Base-by-base conservation (phyloP, 2,888 invertebrate species). In the Pyrochroa serraticornis region DNA sequence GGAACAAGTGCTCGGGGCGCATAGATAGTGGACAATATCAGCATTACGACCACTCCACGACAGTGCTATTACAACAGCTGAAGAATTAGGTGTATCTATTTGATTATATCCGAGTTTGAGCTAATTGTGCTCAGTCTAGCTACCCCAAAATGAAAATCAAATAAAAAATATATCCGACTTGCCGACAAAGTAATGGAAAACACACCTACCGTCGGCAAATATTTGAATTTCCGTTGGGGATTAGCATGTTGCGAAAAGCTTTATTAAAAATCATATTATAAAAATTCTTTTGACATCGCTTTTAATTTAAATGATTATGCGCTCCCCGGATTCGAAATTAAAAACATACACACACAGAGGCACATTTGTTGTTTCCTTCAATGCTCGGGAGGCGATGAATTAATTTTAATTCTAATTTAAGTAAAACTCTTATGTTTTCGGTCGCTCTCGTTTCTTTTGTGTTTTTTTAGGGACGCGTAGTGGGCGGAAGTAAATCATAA, bases 341-440 rank as follows among this genome's bases (percentile, higher is more conserved):
- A 72, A 71, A 71, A 67, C 65, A 61, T 53, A 58, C 48, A 68
- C 48, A 68, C 59, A 69, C 72, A 71, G 62, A 43, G 58, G 66
- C 62, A 63, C 56, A 63, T 62, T 65, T 55, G 62, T 60, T 59
- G 60, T 60, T 61, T 57, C 50, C 60, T 35, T 44, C 37, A n/a
- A 63, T 43, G 56, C 52, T 34, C 33, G 48, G 45, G 41, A 53
- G 48, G 48, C 50, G 51, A 62, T 55, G 67, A 71, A 72, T 73
- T 72, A 73, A 72, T 72, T 72, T 71, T 69, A 70, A 72, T 73
- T 71, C 70, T 70, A 71, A 71, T 72, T 66, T 68, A 52, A 61
- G 58, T 69, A 67, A 70, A 65, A 66, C 70, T 64, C 67, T 69
- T 64, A 68, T 65, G 65, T 70, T 71, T 65, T 60, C 63, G 58